Evolutionary conservation across 2,113 vertebrate species (phyloP), one percentile per base, ranked within the genome.

Genomic region (Nycticryphes semicollaris): DNA sequence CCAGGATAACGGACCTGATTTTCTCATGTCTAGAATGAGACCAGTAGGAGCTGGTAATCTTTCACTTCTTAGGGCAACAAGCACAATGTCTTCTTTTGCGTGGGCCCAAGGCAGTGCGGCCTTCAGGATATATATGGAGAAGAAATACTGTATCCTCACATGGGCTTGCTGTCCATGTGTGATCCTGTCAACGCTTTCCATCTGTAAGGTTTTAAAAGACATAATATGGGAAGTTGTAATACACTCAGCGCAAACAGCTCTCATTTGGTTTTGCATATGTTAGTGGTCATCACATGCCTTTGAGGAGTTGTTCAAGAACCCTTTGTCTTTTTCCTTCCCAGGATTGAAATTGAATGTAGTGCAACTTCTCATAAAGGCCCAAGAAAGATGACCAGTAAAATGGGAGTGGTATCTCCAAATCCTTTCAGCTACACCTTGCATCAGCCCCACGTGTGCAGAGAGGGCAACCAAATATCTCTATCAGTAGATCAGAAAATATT

Each of bases 11-110:
- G 3, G 5, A 23, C 7, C 39, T 31, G 80, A 1, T 35, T 59
- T 68, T 47, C 23, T 76, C 45, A 80, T 25, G 18, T 23, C 72
- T 89, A 37, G 23, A 48, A 35, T 5, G 45, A 43, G 41, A 53
- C 18, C 14, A 20, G 30, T 18, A 53, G 76, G 45, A 62, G 23
- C 50, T 66, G 45, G 9, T 31, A 5, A 7, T 12, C 11, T 48
- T 30, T 45, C 10, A 3, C 16, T 53, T 13, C 3, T 2, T 1
- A 3, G n/a, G 28, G 33, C 28, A 82, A 25, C 13, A 10, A 51
- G 33, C 35, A 45, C 23, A 3, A 13, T 7, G 37, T 50, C 39
- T 51, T 79, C n/a, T 27, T 75, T 21, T 13, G 43, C 0, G 0
- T 47, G 48, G 57, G 10, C 39, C 16, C 24, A 39, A 11, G 45